These are phyloP conservation scores for Pelmatolapia mariae DNA, from an alignment of 2,113 vertebrate species.

Conservation along the genomic window DNA sequence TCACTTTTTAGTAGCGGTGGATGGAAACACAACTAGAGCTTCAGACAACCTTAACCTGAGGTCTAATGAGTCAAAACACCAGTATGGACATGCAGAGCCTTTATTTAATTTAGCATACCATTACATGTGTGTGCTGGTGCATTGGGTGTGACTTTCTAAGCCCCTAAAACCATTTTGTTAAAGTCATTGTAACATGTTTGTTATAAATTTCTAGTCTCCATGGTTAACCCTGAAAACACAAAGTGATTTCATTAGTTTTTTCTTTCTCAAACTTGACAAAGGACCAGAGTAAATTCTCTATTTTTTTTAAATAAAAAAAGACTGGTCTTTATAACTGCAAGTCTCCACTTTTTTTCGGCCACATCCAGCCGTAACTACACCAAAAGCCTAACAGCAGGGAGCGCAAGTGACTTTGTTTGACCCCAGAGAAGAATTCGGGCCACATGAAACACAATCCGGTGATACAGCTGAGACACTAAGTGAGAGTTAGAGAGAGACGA, in stretches of 20 bases:
- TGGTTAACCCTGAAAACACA: rapidly evolving
- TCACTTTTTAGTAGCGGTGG: not conserved
- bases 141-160: not conserved
- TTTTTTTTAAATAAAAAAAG: not conserved
- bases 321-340: not conserved
- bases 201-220: not conserved
- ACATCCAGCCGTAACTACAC: not conserved
- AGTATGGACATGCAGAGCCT: not conserved
- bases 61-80: not conserved
- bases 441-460: slow-evolving; percentile 6
- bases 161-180: not conserved
- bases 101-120: not conserved
- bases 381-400: not conserved
- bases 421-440: not conserved
- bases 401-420: not conserved
- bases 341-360: not conserved
- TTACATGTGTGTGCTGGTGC: not conserved
- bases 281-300: rapidly evolving
- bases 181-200: not conserved
- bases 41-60: not conserved
- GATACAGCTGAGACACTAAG: not conserved
- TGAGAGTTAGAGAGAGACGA: not conserved
- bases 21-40: not conserved
- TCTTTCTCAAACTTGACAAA: not conserved
- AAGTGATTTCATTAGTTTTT: not conserved